A percentile compares a stretch with the other conserved stretches of the same genome.
phyloP scores from a whole-genome alignment of 2,888 invertebrate genomes.

The Drosophila falleni region DNA sequence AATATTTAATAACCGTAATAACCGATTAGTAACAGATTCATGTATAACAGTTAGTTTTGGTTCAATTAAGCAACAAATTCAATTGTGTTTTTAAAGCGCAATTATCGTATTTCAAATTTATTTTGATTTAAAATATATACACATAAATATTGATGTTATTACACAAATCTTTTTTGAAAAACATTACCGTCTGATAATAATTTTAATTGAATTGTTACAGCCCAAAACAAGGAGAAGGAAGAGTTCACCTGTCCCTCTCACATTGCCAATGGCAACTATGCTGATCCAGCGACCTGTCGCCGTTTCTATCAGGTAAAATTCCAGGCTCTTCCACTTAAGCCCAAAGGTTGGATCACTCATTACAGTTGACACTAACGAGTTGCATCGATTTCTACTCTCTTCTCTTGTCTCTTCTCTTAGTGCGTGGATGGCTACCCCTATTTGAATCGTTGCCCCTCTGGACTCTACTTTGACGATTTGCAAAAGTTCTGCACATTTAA shows the following conservation, averaged over 20 bases:
- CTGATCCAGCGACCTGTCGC: conserved; percentile 94
- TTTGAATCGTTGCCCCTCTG: conserved; percentile 94
- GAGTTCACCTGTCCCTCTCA: conserved; percentile 93
- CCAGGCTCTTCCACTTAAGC: neutral
- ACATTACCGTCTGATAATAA: too few species aligned
- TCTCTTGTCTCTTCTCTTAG: conserved; percentile 85
- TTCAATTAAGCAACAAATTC: too few species aligned
- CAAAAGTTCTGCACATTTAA: conserved; percentile 96
- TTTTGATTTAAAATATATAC: too few species aligned
- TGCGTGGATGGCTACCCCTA: conserved; percentile 96
- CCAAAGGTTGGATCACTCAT: neutral
- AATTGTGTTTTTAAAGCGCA: too few species aligned
- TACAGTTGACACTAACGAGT: neutral
- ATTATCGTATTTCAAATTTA: too few species aligned
- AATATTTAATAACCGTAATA: too few species aligned
- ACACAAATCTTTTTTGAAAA: too few species aligned
- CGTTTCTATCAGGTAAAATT: conserved; percentile 93
- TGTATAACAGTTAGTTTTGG: too few species aligned
- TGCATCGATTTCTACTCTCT: neutral
- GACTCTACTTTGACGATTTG: conserved; percentile 95
- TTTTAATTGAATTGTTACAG: conserved; percentile 47
- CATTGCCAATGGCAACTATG: conserved; percentile 94
- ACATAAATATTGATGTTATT: too few species aligned
- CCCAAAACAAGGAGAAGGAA: conserved; percentile 85
- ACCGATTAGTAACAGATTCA: too few species aligned